Base-by-base conservation (phyloP, 2,113 vertebrate species). In the Channa maculata region DNA sequence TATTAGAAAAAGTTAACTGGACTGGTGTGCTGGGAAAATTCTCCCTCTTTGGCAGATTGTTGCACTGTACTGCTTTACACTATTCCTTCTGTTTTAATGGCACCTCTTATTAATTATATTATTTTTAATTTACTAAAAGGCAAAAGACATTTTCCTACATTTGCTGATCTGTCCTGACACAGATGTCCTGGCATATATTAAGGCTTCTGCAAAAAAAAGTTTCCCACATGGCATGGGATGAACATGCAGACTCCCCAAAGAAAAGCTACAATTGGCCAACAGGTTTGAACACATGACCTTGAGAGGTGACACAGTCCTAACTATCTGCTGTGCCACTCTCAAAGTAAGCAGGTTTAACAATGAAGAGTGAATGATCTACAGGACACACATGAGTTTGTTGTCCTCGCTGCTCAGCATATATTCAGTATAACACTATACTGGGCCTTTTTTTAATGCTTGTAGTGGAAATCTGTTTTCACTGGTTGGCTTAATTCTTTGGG, bases 41-140 rank as follows among this genome's bases (percentile, higher is more conserved):
- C 33, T 38, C 54, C 24, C 10, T 36, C 60, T 14, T 8, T 45
- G 14, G n/a, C 48, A 41, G 59, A 12, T 36, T 61, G 11, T 71
- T 66, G 15, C 36, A 48, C 13, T 59, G 39, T 59, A 34, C 0
- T 10, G 59, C 44, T 0, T 49, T 61, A 15, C 55, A 6, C 14
- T 8, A 68, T 54, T 71, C 11, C 43, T 24, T 71, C 44, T 37
- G 48, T 46, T 75, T 83, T 79, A 24, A 24, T 24, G 24, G 24
- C 24, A 24, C 24, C 24, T 24, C n/a, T n/a, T n/a, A n/a, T n/a
- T n/a, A n/a, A n/a, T n/a, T n/a, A n/a, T n/a, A n/a, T n/a, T n/a
- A n/a, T n/a, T n/a, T n/a, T n/a, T n/a, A n/a, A n/a, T n/a, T n/a
- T n/a, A n/a, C n/a, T n/a, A n/a, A n/a, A n/a, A n/a, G n/a, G n/a